Evolutionary conservation across 2,888 invertebrate genomes (phyloP).

Genomic region (Xylota segnis): DNA sequence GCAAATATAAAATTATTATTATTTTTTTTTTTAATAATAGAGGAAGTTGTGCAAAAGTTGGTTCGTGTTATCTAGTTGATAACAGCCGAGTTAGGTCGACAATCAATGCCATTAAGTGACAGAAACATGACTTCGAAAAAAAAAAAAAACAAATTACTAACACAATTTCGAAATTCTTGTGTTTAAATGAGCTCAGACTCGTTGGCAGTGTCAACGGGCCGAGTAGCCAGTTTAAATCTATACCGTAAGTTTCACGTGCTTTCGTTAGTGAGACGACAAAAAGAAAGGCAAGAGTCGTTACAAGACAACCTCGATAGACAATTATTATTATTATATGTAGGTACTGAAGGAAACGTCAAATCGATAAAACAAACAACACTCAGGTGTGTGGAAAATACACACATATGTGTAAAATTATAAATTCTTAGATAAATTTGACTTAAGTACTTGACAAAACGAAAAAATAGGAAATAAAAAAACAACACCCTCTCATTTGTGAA

Average conservation of each 20-base stretch:
- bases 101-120: conserved; percentile 51
- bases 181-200: conserved; percentile 9
- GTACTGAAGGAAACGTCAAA: background rate
- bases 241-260: conserved; percentile 26
- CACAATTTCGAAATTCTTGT: conserved; percentile 26
- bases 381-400: background rate
- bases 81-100: conserved; percentile 54
- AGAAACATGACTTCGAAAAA: conserved; percentile 39
- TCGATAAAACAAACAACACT: conserved; percentile 1
- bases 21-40: conserved; percentile 25
- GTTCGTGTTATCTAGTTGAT: conserved; percentile 56
- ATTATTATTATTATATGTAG: background rate
- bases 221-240: background rate
- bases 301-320: conserved; percentile 6
- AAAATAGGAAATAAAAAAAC: background rate
- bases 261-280: background rate
- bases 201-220: conserved; percentile 1
- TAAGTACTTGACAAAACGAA: background rate
- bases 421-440: conserved; percentile 12
- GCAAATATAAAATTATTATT: conserved; percentile 23
- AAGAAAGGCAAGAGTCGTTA: conserved; percentile 20
- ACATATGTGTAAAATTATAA: background rate
- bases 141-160: conserved; percentile 12
- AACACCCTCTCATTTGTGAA: conserved; percentile 14
- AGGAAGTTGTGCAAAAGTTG: conserved; percentile 62